Base-by-base conservation (phyloP, 2,113 vertebrate species). In the Lagopus muta region DNA sequence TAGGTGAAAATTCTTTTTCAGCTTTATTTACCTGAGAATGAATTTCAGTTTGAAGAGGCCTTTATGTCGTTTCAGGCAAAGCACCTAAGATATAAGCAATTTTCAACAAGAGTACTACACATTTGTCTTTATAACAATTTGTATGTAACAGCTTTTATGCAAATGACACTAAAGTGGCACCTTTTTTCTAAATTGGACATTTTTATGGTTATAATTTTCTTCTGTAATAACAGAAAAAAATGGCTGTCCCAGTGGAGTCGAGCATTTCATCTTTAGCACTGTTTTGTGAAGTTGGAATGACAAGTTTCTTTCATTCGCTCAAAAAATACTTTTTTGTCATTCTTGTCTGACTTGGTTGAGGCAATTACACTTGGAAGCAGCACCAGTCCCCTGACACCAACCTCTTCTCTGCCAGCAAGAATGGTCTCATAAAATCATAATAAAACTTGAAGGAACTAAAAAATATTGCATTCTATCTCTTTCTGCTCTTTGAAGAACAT, bases 91-190 rank as follows among this genome's bases (percentile, higher is more conserved):
- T 98, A 98, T 96, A 98, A 98, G 97, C 98, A 98, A 98, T 98
- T 98, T 98, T 96, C 97, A 98, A 97, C 97, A 98, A 98, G 98
- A 98, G 98, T 96, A 91, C 97, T 98, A 98, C 97, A 98, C 98
- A 98, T 99, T 99, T 98, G 98, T 99, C 98, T 99, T 98, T 99
- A 98, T 97, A 98, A 99, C 98, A 98, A 98, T 99, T 99, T 98
- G 98, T 98, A 98, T 98, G 97, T 98, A 99, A 97, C 97, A 98
- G 98, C 98, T 99, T 99, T 99, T 99, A 99, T 98, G 98, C 98
- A 99, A 99, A 99, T 99, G 97, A 98, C 95, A 97, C 98, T 97
- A 98, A 98, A 98, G 98, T 98, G 97, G 97, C 97, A 98, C 97
- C 98, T 98, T 98, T 98, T 98, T 97, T 98, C 97, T 98, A 98